phyloP scores from a whole-genome alignment of 2,888 invertebrate genomes.

The Tinea semifulvella region DNA sequence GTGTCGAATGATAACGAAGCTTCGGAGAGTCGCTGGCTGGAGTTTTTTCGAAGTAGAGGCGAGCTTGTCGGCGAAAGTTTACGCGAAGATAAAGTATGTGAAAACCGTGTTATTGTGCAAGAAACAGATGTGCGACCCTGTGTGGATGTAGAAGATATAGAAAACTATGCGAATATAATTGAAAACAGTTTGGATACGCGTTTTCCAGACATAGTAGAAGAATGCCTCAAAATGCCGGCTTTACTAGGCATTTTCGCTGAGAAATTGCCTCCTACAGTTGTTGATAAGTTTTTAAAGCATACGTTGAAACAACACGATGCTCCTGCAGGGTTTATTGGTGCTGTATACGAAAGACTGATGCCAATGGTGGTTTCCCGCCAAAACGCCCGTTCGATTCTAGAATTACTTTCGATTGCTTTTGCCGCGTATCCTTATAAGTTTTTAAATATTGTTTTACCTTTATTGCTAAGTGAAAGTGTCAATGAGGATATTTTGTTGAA shows the following conservation, averaged over 20 bases:
- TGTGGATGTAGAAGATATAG: neutral
- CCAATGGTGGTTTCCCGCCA: neutral
- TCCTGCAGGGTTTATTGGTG: neutral
- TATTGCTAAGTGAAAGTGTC: neutral
- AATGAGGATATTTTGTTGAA: slow-evolving; percentile 1
- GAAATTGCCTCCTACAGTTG: neutral
- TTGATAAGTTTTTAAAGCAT: neutral
- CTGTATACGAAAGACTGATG: neutral
- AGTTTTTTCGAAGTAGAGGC: neutral
- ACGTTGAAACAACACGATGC: neutral
- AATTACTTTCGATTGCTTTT: neutral
- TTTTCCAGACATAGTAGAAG: slow-evolving; percentile 23
- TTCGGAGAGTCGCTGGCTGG: neutral
- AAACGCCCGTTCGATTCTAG: neutral
- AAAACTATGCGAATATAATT: neutral
- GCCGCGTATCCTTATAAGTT: neutral
- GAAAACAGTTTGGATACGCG: slow-evolving; percentile 10
- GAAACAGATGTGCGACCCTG: neutral
- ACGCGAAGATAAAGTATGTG: no score
- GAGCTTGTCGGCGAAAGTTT: no score
- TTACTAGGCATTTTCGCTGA: slow-evolving; percentile 17
- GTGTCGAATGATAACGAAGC: slow-evolving; percentile 18
- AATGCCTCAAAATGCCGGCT: slow-evolving; percentile 26
- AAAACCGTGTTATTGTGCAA: neutral
- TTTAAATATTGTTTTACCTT: neutral